Evolutionary conservation across 92 coral and sea anemone species (phyloP).

Genomic region (Heliopora coerulea): DNA sequence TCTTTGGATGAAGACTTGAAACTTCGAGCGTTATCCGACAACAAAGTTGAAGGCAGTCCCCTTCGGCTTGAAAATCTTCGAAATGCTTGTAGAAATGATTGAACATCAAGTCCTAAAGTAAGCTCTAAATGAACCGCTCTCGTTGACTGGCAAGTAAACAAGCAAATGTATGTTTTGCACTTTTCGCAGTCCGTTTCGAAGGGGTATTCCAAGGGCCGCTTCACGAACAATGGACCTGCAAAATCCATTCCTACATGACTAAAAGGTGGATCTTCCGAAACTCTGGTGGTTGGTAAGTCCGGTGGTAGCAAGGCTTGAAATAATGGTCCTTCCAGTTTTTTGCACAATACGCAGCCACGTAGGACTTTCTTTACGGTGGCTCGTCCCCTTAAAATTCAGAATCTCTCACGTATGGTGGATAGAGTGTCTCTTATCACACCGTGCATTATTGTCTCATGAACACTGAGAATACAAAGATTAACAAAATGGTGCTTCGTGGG

Average conservation of each 20-base stretch:
- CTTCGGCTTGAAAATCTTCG: conserved; percentile 15
- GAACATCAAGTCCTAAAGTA: conserved; percentile 9
- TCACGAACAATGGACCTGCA: conserved; percentile 38
- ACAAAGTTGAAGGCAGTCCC: conserved; percentile 26
- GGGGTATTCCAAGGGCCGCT: conserved; percentile 1
- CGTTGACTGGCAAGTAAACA: conserved; percentile 46
- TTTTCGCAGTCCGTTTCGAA: not conserved
- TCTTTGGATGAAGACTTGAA: conserved; percentile 43
- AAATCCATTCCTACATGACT: conserved; percentile 47
- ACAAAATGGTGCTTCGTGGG: conserved; percentile 40
- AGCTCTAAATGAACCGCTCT: conserved; percentile 50
- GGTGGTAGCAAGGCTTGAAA: conserved; percentile 20
- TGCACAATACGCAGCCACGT: conserved; percentile 30
- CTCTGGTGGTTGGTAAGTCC: conserved; percentile 43
- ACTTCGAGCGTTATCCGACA: conserved; percentile 50
- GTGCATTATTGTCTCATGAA: conserved; percentile 41
- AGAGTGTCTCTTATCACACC: conserved; percentile 36
- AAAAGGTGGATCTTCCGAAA: conserved; percentile 49
- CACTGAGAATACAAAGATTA: conserved; percentile 31
- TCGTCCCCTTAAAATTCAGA: conserved; percentile 50
- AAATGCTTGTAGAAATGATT: conserved; percentile 36
- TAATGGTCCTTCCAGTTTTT: conserved; percentile 18
- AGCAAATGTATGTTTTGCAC: conserved; percentile 38
- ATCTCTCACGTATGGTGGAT: conserved; percentile 39
- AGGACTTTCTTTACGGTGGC: conserved; percentile 17